Base-by-base conservation (phyloP, 2,888 invertebrate genomes). In the Lamellibrachia columna region DNA sequence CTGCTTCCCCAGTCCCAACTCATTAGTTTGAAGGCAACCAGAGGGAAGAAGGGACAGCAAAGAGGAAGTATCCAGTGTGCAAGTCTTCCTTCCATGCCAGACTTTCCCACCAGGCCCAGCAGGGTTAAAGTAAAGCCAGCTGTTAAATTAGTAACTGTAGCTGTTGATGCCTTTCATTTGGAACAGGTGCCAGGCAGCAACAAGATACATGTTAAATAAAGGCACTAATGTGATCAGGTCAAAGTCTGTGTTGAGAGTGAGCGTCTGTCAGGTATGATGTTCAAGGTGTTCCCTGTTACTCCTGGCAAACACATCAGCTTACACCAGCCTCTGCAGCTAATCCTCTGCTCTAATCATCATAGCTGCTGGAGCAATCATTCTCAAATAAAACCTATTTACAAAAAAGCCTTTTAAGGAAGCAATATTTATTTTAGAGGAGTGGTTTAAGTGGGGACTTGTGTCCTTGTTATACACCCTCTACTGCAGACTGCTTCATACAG, bases 191-290 rank as follows among this genome's bases (percentile, higher is more conserved):
- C n/a, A n/a, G 22, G 3, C 15, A 75, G 75, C 75, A 75, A 75
- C 75, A 22, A 75, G 75, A 75, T 75, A 75, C 75, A 75, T 75
- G 75, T 75, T 75, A 75, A 75, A 75, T 75, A 75, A 75, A 75
- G 75, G 75, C 75, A 75, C 75, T 75, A 75, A 75, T 75, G 22
- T 75, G 75, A 75, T 75, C 75, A 75, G 75, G 75, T 75, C 75
- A 75, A 75, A 75, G 75, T 75, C 75, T 75, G 75, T 22, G 55
- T 9, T 55, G 22, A 22, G 22, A 4, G 75, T 75, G 75, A 75
- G 75, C 4, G 15, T 75, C 75, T 75, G 75, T 22, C 75, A 75
- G 75, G 75, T 75, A 75, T n/a, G 40, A 40, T 40, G 22, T 75
- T 75, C 75, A 75, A 75, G 75, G 75, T 75, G 75, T 75, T 75